Percentiles rank a stretch among this genome's conserved stretches.
phyloP scores from a whole-genome alignment of 2,113 vertebrate species.

The Vulpes lagopus region DNA sequence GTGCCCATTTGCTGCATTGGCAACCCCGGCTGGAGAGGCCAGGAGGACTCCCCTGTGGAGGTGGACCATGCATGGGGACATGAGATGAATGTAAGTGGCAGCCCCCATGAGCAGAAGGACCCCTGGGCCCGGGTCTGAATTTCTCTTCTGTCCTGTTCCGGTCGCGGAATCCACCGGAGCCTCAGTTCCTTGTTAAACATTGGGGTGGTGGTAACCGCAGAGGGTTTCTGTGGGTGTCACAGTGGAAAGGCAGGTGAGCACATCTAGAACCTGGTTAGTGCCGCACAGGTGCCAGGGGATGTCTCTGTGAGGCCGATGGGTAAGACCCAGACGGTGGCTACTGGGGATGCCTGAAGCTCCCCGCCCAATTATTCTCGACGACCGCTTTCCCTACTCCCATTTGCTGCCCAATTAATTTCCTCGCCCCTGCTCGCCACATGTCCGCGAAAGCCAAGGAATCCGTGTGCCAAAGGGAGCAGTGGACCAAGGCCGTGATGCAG shows the following conservation, averaged over 20 bases:
- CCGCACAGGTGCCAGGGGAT: not conserved
- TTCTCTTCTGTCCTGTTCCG: not conserved
- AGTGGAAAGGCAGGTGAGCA: not conserved
- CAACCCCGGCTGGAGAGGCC: conserved; percentile 4
- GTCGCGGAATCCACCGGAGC: not conserved
- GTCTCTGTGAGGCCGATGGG: not conserved
- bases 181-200: not conserved
- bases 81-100: not conserved
- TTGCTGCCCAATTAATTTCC: conserved; percentile 39
- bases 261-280: not conserved
- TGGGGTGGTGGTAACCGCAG: not conserved
- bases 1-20: conserved; percentile 43
- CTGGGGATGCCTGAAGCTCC: not conserved
- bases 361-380: not conserved
- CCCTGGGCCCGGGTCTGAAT: not conserved
- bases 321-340: not conserved
- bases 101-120: not conserved
- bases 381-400: conserved; percentile 3
- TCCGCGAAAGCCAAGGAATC: not conserved
- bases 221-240: not conserved
- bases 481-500: not conserved
- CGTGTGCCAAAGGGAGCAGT: not conserved
- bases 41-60: not conserved
- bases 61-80: not conserved
- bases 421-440: not conserved